Evolutionary conservation across 2,888 invertebrate species (phyloP).

Genomic region (Cephus nigrinus): DNA sequence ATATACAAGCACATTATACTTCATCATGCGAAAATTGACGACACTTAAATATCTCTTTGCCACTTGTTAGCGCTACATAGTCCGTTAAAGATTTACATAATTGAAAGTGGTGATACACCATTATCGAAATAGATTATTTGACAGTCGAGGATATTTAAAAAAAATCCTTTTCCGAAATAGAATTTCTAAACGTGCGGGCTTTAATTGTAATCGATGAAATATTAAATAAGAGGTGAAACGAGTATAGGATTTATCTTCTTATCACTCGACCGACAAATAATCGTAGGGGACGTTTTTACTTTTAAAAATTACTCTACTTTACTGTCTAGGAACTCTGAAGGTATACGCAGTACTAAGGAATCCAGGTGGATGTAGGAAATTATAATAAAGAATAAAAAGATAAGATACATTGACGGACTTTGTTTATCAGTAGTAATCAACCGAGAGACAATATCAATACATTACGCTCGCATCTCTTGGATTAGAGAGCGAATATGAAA

Average conservation of each 20-base stretch:
- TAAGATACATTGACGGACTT: background rate
- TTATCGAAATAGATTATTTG: background rate
- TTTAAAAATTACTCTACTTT: slow-evolving; percentile 7
- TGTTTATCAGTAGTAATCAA: background rate
- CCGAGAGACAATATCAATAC: background rate
- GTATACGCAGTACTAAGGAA: background rate
- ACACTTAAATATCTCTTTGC: slow-evolving; percentile 7
- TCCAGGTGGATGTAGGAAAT: background rate
- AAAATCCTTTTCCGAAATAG: background rate
- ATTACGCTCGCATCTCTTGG: background rate
- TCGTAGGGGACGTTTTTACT: background rate
- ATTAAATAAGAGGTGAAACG: background rate
- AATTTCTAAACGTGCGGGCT: background rate
- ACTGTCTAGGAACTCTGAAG: background rate
- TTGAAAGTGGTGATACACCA: background rate
- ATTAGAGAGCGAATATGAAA: background rate
- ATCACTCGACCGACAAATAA: background rate
- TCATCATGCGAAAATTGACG: slow-evolving; percentile 6
- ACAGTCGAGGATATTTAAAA: background rate
- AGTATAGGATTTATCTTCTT: background rate
- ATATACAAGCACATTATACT: background rate
- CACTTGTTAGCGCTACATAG: background rate
- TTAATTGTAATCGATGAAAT: background rate
- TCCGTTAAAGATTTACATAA: background rate
- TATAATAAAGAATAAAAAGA: background rate